phyloP scores from a whole-genome alignment of 2,113 vertebrate species.

The Halcyon malimbica region DNA sequence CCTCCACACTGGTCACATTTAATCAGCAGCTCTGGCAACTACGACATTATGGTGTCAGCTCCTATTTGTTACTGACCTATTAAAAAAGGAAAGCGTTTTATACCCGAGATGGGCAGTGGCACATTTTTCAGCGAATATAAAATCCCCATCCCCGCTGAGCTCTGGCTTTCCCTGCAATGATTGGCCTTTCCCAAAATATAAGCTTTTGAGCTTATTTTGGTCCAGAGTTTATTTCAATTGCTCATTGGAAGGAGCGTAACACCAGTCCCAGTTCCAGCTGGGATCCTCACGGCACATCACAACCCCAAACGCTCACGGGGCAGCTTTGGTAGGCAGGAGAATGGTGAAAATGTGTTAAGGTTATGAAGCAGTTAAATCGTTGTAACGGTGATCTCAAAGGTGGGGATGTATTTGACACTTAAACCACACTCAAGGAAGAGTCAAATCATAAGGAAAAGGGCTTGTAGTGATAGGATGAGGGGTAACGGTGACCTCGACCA shows the following conservation, averaged over 20 bases:
- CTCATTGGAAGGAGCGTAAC: not conserved
- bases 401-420: not conserved
- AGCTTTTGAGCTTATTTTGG: not conserved
- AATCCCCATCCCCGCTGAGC: not conserved
- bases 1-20: not conserved
- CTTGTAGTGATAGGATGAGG: too few species aligned
- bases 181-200: not conserved
- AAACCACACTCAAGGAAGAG: not conserved
- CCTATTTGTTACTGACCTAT: not conserved
- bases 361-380: not conserved
- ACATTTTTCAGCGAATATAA: not conserved
- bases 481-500: too few species aligned
- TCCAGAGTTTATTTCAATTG: not conserved
- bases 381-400: not conserved
- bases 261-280: not conserved
- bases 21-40: not conserved
- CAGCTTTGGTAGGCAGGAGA: not conserved
- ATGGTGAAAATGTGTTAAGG: not conserved
- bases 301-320: not conserved
- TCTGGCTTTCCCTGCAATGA: not conserved
- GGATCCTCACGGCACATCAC: not conserved
- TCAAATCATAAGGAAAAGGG: not conserved
- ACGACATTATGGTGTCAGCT: not conserved
- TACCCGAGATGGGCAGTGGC: rapidly evolving
- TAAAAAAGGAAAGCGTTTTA: not conserved